phyloP scores from a whole-genome alignment of 1,140 invertebrate genomes.

The Lucilia cuprina region DNA sequence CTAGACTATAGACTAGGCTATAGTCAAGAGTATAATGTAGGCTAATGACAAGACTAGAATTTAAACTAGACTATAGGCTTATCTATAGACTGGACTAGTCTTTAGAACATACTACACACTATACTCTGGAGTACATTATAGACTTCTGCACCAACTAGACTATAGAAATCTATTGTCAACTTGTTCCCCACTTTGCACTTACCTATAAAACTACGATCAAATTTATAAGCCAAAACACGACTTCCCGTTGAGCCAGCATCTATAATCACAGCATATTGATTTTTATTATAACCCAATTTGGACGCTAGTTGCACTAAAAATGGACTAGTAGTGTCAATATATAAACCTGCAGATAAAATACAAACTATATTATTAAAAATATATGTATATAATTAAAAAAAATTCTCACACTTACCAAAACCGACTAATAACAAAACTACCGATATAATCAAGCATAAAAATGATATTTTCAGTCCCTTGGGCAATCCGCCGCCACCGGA shows the following conservation, averaged over 20 bases:
- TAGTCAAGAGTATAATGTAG: no score
- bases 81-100: no score
- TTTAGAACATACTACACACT: no score
- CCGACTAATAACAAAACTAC: constrained; percentile 54
- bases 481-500: constrained; percentile 43
- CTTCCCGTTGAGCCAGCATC: constrained; percentile 97
- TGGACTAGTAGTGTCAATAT: constrained; percentile 60
- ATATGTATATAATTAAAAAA: neutral
- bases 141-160: no score
- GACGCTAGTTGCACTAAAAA: constrained; percentile 71
- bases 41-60: no score
- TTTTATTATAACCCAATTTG: constrained; percentile 73
- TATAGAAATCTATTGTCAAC: no score
- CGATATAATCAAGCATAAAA: constrained; percentile 57
- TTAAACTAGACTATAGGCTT: no score
- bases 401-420: constrained; percentile 52
- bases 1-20: no score
- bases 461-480: constrained; percentile 56
- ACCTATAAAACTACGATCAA: constrained; percentile 76
- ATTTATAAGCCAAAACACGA: constrained; percentile 88
- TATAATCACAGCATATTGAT: constrained; percentile 90
- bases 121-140: no score
- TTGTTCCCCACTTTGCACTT: constrained; percentile 19
- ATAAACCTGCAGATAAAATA: constrained; percentile 44
- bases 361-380: neutral